A percentile compares a stretch with the other conserved stretches of the same genome.
Evolutionary conservation across 2,797 vertebrate species (phyloP).

Genomic region (Varecia variegata): DNA sequence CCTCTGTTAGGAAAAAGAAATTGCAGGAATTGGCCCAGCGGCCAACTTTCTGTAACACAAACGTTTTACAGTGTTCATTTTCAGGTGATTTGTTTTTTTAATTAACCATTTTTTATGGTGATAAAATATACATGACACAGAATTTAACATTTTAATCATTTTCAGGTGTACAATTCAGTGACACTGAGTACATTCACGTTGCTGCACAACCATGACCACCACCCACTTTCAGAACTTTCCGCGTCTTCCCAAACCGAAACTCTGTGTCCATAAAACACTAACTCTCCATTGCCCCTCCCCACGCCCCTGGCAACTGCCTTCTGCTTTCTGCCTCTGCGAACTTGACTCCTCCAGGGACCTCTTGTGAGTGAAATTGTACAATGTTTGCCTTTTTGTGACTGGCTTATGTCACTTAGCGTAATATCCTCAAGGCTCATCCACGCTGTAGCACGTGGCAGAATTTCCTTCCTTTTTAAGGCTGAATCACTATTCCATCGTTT

Average conservation of each 20-base stretch:
- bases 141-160: not conserved
- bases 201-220: accelerated
- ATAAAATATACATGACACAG: not conserved
- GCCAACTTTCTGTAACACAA: not conserved
- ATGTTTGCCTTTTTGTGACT: not conserved
- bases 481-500: accelerated
- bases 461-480: not conserved
- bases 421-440: not conserved
- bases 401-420: accelerated
- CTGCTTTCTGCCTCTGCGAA: not conserved
- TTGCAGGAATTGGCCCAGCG: not conserved
- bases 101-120: not conserved
- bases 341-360: accelerated
- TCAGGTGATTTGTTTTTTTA: not conserved
- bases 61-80: not conserved
- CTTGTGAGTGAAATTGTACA: not conserved
- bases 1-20: not conserved
- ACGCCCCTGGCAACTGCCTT: accelerated
- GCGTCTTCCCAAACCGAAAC: not conserved
- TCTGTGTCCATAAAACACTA: not conserved
- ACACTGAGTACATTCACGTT: accelerated
- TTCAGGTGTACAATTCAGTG: accelerated
- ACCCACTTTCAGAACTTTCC: accelerated
- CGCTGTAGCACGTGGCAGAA: accelerated
- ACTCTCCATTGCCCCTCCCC: accelerated